These are phyloP conservation scores for Halictus quadricinctus DNA, from an alignment of 2,888 invertebrate species.

Conservation along the genomic window DNA sequence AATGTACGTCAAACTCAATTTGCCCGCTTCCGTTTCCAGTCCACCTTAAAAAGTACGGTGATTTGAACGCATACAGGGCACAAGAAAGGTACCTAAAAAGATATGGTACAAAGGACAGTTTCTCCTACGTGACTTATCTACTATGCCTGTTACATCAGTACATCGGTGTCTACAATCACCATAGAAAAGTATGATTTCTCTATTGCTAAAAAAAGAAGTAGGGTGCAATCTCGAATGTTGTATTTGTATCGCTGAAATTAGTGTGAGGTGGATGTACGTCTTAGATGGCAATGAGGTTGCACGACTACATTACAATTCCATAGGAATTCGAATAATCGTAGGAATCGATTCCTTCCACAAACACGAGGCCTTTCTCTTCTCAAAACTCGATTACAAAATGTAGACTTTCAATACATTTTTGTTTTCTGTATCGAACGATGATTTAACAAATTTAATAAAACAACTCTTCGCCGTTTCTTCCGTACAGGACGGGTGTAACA, in stretches of 20 bases:
- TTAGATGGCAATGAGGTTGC: conserved; percentile 33
- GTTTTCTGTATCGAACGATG: not conserved
- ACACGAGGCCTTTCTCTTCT: not conserved
- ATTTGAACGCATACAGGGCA: conserved; percentile 52
- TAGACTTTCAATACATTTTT: not conserved
- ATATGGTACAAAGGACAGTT: conserved; percentile 56
- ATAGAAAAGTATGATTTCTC: conserved; percentile 46
- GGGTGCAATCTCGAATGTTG: conserved; percentile 51
- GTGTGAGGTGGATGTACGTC: conserved; percentile 32
- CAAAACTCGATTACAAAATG: conserved; percentile 16
- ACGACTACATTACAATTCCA: conserved; percentile 33
- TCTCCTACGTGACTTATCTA: conserved; percentile 60
- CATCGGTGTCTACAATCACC: conserved; percentile 57
- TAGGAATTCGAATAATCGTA: conserved; percentile 10
- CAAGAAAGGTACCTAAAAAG: conserved; percentile 46
- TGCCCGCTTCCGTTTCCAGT: conserved; percentile 49
- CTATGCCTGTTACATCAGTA: conserved; percentile 54
- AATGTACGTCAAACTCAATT: not conserved
- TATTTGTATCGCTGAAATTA: conserved; percentile 48
- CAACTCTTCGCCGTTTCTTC: not conserved
- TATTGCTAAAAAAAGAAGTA: conserved; percentile 46
- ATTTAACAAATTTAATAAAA: not conserved
- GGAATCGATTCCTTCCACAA: not conserved
- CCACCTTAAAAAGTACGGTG: conserved; percentile 52
- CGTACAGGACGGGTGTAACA: not conserved